A percentile compares a stretch with the other conserved stretches of the same genome.
These are phyloP conservation scores for Chelonus insularis DNA, from an alignment of 1,140 invertebrate genomes.

Conservation along the genomic window DNA sequence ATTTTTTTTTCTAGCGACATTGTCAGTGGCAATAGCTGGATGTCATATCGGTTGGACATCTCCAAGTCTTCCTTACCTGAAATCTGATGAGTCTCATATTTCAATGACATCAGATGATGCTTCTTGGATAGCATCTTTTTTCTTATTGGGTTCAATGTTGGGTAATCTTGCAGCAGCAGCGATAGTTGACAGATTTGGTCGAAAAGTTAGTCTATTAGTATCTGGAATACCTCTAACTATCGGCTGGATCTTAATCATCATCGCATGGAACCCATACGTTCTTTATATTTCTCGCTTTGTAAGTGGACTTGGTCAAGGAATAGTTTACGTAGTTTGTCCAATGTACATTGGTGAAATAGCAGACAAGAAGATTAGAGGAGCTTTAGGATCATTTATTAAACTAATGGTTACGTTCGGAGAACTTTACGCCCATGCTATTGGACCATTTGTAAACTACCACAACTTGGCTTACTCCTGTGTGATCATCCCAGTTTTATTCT, in stretches of 20 bases:
- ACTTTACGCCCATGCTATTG: constrained; percentile 61
- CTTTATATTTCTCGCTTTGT: constrained; percentile 61
- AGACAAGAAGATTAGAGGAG: constrained; percentile 68
- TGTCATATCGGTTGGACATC: constrained; percentile 63
- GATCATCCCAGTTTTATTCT: constrained; percentile 63
- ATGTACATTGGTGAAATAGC: constrained; percentile 75
- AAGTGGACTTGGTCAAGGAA: constrained; percentile 58
- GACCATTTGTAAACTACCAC: constrained; percentile 63
- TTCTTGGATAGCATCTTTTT: constrained; percentile 62
- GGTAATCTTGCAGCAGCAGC: constrained; percentile 59
- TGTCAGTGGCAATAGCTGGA: constrained; percentile 49
- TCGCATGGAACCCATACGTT: constrained; percentile 41
- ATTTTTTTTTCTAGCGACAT: constrained; percentile 40
- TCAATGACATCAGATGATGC: constrained; percentile 52
- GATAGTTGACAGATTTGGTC: constrained; percentile 63
- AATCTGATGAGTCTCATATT: constrained; percentile 46
- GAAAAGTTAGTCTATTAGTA: constrained; percentile 56
- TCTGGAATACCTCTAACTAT: constrained; percentile 57
- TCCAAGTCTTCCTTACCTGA: constrained; percentile 56
- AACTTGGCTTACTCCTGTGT: constrained; percentile 57
- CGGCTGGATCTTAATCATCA: constrained; percentile 59
- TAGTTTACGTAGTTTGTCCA: constrained; percentile 62
- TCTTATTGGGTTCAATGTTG: constrained; percentile 58
- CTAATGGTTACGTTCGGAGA: constrained; percentile 70
- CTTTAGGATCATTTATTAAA: constrained; percentile 70